These are phyloP conservation scores for Tuberolachnus salignus DNA, from an alignment of 2,888 invertebrate species.

Conservation along the genomic window DNA sequence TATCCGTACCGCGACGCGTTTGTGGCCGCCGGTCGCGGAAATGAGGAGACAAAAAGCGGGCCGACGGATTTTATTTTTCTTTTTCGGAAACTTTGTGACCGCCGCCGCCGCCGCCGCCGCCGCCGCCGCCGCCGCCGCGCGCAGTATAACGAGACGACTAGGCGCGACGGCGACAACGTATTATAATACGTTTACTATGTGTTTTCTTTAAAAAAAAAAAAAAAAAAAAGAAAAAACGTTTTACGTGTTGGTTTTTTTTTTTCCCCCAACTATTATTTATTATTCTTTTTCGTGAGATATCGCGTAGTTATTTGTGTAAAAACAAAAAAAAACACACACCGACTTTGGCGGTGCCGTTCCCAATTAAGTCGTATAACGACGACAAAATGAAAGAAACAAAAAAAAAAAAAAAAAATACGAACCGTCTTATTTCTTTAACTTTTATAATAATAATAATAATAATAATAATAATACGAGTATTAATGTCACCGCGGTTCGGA, in stretches of 20 bases:
- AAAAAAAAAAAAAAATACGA: slow-evolving; percentile 7
- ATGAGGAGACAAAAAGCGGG: neutral
- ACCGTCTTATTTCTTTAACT: neutral
- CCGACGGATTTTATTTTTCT: slow-evolving; percentile 13
- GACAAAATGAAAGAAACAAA: neutral
- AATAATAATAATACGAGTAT: too few species aligned
- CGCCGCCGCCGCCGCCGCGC: neutral
- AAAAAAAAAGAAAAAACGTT: too few species aligned
- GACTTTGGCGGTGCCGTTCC: slow-evolving; percentile 40
- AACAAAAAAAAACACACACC: neutral
- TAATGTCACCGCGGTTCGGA: neutral
- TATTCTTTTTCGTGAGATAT: neutral
- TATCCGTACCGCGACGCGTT: neutral
- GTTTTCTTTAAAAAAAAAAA: neutral
- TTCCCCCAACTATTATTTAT: neutral
- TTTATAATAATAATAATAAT: too few species aligned
- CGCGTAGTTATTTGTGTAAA: slow-evolving; percentile 19
- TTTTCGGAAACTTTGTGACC: neutral
- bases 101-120: too few species aligned
- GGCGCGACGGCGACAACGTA: neutral
- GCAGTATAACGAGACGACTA: neutral
- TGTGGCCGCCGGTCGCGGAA: neutral
- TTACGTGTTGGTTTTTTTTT: neutral
- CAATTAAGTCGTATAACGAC: slow-evolving; percentile 37
- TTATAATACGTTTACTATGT: too few species aligned